Evolutionary conservation across 1,140 invertebrate genomes (phyloP), one percentile per base, ranked within the genome.

Genomic region (Leptinotarsa lineolata): DNA sequence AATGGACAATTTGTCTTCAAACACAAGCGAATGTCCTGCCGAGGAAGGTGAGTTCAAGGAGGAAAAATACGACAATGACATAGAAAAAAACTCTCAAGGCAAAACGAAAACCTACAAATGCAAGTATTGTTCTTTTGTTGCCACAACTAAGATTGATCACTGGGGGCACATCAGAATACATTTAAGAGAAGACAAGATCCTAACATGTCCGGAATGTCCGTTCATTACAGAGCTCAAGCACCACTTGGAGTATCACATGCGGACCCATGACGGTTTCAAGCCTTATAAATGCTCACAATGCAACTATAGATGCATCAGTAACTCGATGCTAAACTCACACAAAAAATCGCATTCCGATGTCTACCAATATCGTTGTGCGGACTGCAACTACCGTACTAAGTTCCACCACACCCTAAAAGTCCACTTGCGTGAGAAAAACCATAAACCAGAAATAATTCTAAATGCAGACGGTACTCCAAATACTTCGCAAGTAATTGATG

Each of bases 161-260:
- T 99, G 97, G 97, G 89, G 92, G 12, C 98, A 99, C 84, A 90
- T 89, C n/a, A 90, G 90, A 59, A 86, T 85, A 6, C 98, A 99
- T 85, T 98, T 99, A 74, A 96, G 96, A 77, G 89, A 90, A 0
- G 97, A 99, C 72, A 98, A 97, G 82, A 87, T 97, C 71, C 86
- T 99, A 1, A 91, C 90, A 44, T 99, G 98, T 80, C 91, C 93
- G 0, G 91, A 93, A 78, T 99, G 98, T 83, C 93, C 94, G 0
- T 99, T 99, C 83, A 96, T 99, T 0, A 99, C 98, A 0, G 97
- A 99, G 83, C 97, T 96, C 86, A 99, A 99, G 80, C 98, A 99
- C 84, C 98, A 99, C 80, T 85, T 99, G 15, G 97, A 99, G 81
- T 99, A 99, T 81, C 98, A 99, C 84, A 88, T 98, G 78, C 88